These are phyloP conservation scores for Hetaerina americana DNA, from an alignment of 1,140 invertebrate species.

Conservation along the genomic window DNA sequence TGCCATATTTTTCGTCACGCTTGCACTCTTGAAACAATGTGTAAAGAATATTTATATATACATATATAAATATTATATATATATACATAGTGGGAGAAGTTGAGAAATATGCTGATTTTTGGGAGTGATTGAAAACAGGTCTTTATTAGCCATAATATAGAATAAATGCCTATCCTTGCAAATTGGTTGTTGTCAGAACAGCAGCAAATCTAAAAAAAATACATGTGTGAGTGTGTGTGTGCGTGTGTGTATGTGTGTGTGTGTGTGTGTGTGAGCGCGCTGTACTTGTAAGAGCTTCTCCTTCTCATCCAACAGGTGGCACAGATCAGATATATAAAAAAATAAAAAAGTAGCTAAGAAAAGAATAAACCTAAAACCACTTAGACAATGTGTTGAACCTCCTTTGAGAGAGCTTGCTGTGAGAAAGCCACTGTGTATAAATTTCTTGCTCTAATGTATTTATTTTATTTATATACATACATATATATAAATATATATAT, in stretches of 20 bases:
- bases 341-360: neutral
- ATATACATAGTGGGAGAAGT: too few relatives aligned
- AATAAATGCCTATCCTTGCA: neutral
- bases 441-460: neutral
- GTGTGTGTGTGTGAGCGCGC: too few relatives aligned
- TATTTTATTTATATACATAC: conserved; percentile 1
- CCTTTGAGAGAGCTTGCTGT: neutral
- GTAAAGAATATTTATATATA: neutral
- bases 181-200: neutral
- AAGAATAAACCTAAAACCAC: neutral
- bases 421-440: neutral
- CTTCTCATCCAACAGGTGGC: neutral
- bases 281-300: neutral
- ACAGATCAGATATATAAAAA: neutral
- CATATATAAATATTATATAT: too few relatives aligned
- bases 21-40: neutral
- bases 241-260: too few relatives aligned
- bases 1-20: neutral
- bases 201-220: neutral
- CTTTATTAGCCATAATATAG: neutral
- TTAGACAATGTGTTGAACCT: neutral
- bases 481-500: too few relatives aligned
- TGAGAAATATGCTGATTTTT: too few relatives aligned
- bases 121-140: neutral
- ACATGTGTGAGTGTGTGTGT: too few relatives aligned